phyloP scores from a whole-genome alignment of 2,113 vertebrate genomes.

The Lontra canadensis region DNA sequence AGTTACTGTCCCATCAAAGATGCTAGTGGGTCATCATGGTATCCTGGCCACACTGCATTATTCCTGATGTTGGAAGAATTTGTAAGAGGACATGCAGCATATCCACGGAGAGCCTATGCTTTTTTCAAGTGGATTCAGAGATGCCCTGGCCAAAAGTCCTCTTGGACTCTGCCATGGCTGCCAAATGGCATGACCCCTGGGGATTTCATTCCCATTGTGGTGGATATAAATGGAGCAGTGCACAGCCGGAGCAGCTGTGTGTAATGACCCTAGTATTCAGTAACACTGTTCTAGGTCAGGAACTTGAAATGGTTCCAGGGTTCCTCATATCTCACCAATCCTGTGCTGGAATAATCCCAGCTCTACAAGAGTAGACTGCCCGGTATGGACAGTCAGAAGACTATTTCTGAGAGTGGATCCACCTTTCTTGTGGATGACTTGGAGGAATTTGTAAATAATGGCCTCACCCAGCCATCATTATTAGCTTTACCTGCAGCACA shows the following conservation, averaged over 20 bases:
- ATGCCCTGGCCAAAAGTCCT: not conserved
- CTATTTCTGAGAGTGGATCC: not conserved
- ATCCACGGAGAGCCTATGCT: not conserved
- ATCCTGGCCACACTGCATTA: not conserved
- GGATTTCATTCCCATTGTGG: not conserved
- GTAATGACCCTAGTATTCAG: not conserved
- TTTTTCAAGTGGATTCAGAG: not conserved
- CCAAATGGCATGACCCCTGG: not conserved
- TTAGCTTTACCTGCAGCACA: not conserved
- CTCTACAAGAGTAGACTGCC: not conserved
- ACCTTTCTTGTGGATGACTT: not conserved
- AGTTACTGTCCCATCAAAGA: not conserved
- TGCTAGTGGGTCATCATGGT: not conserved
- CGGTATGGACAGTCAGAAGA: rapidly evolving
- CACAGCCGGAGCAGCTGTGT: not conserved
- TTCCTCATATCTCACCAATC: not conserved
- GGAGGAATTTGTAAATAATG: not conserved
- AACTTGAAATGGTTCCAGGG: not conserved
- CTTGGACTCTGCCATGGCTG: not conserved
- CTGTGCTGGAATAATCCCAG: not conserved
- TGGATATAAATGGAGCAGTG: not conserved
- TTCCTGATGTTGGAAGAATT: not conserved
- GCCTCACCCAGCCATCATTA: not conserved
- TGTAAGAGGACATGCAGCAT: not conserved
- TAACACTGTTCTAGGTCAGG: not conserved